Percentiles rank a stretch among this genome's conserved stretches.
These are phyloP conservation scores for Erynnis tages DNA, from an alignment of 2,888 invertebrate species.

Conservation along the genomic window DNA sequence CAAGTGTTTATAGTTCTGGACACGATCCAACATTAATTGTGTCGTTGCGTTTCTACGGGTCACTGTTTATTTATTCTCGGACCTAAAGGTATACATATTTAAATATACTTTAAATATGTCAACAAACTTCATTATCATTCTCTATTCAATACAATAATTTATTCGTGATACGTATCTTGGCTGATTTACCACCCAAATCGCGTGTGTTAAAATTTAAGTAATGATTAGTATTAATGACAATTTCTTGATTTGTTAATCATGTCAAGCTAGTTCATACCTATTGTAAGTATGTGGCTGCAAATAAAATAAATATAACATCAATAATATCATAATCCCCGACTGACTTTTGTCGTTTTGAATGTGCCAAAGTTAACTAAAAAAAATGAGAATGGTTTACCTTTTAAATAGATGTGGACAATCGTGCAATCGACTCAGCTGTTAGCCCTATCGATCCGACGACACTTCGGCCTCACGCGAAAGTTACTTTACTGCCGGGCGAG, in stretches of 20 bases:
- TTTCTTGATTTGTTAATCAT: too few relatives aligned
- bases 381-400: constrained; percentile 53
- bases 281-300: too few relatives aligned
- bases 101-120: constrained; percentile 18
- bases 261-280: too few relatives aligned
- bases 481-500: constrained; percentile 39
- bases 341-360: too few relatives aligned
- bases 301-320: too few relatives aligned
- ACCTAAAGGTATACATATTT: neutral
- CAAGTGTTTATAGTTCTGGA: constrained; percentile 14
- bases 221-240: too few relatives aligned
- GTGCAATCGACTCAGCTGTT: constrained; percentile 65
- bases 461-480: constrained; percentile 43
- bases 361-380: too few relatives aligned
- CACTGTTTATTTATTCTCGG: constrained; percentile 14
- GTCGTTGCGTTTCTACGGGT: constrained; percentile 5
- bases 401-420: constrained; percentile 51
- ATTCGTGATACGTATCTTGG: neutral
- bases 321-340: too few relatives aligned
- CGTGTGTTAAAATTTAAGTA: too few relatives aligned
- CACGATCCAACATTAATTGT: constrained; percentile 12
- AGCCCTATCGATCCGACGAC: constrained; percentile 59
- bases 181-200: neutral
- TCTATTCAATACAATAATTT: constrained; percentile 7
- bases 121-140: constrained; percentile 2